Base-by-base conservation (phyloP, 1,140 invertebrate genomes). In the Bombus sibiricus region DNA sequence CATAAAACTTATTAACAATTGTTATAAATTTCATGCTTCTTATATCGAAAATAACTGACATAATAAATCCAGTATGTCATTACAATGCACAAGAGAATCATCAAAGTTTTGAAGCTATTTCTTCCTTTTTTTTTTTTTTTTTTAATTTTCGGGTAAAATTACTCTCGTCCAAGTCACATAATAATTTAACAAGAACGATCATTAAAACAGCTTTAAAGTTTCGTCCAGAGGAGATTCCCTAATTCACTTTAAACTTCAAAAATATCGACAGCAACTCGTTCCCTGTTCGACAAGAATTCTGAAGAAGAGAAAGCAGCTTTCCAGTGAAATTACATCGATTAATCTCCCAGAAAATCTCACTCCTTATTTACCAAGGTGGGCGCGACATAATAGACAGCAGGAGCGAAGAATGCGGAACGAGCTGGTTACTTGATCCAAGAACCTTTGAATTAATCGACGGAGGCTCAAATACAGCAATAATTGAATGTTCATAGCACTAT, bases 401-500 rank as follows among this genome's bases (percentile, higher is more conserved):
- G 57, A 64, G 25, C 41, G 37, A 84, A 84, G 75, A 79, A 84
- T 69, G 75, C 47, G 22, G 9, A 28, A 32, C 64, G 64, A 68
- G 37, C 43, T 37, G 32, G 62, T 84, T 79, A 43, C 75, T 59
- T 43, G 75, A 59, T 37, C 39, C n/a, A 57, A 79, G 75, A 62
- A 72, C 43, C 53, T 43, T 47, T 22, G 39, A 79, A 84, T 78
- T 78, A 78, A 83, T 83, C 59, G 37, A 34, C n/a, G 74, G 22
- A 69, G 34, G 68, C 53, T 77, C 32, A 37, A 84, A 78, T 43
- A 47, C 53, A 41, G 41, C 66, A 79, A 79, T 79, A 79, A 79
- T 84, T 72, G 83, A 79, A 84, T 79, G 66, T 64, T 79, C 71
- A 72, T 43, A 6, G 39, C n/a, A 5, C 32, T 43, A 47, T 79